Base-by-base conservation (phyloP, 2,888 invertebrate species). In the Microplitis manilae region DNA sequence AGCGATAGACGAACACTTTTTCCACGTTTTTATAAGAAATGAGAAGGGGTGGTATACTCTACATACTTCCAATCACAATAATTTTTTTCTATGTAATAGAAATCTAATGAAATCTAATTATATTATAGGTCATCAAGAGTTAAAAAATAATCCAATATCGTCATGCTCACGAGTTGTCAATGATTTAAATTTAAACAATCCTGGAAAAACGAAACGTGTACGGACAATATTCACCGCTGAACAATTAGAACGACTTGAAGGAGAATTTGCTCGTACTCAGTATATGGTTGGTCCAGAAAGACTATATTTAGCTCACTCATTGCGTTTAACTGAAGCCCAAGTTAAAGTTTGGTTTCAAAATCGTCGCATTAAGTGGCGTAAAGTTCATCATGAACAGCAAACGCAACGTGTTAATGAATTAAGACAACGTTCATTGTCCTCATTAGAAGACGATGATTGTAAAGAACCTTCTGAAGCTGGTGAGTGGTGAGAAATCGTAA, bases 251-350 rank as follows among this genome's bases (percentile, higher is more conserved):
- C 91, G 97, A 82, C 91, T 98, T 75, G 98, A 98, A 88, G 95
- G 96, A 0, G 98, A 98, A 91, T 98, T 98, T 86, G 97, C 98
- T 85, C 91, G 97, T 61, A 98, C 98, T 86, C 98, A 98, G 90
- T 98, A 98, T 91, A 98, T 98, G 98, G 98, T 98, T 9, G 98
- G 98, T 0, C 98, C 97, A 0, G 98, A 98, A 90, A 91, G 98
- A 79, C 93, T 97, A 4, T 98, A 98, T 90, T 91, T 98, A 76
- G 98, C 98, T 0, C 95, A 96, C 81, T 95, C 96, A 0, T 90
- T 97, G 69, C 95, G 96, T 83, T 92, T 97, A 60, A 96, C 96
- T 0, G 97, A 97, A 88, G 96, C 96, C 5, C 97, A 97, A 92
- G 96, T 96, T 83, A 91, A 90, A 79, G 87, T 88, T 69, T 88